A percentile compares a stretch with the other conserved stretches of the same genome.
These are phyloP conservation scores for Burhinus bistriatus DNA, from an alignment of 2,113 vertebrate species.

Conservation along the genomic window DNA sequence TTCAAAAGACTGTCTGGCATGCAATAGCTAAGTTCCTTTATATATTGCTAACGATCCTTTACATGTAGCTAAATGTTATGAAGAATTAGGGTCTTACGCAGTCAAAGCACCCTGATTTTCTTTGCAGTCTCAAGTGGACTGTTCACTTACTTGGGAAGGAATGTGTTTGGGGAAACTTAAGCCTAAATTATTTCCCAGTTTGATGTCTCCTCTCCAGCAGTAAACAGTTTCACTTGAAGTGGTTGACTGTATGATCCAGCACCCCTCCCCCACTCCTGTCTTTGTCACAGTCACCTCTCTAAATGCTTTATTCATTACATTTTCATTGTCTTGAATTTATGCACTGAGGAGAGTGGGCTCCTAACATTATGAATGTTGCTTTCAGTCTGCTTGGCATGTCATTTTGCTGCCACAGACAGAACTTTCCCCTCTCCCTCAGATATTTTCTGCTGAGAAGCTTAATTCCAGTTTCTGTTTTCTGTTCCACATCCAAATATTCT, in stretches of 20 bases:
- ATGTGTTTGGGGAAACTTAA: not conserved
- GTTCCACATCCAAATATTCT: not conserved
- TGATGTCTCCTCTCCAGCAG: not conserved
- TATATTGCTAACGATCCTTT: not conserved
- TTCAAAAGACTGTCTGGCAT: not conserved
- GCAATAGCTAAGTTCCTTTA: not conserved
- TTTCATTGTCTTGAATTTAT: conserved; percentile 51
- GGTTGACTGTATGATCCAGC: not conserved
- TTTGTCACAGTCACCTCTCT: conserved; percentile 44
- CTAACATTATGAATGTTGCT: not conserved
- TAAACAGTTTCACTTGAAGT: not conserved
- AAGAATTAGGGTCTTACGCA: not conserved
- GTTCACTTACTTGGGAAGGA: not conserved
- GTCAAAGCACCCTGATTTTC: not conserved
- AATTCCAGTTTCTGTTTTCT: conserved; percentile 6
- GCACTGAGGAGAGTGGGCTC: conserved; percentile 3
- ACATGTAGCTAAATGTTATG: not conserved
- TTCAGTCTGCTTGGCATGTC: conserved; percentile 10
- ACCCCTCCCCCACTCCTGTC: not conserved
- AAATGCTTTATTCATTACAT: conserved; percentile 31
- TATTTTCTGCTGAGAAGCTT: not conserved
- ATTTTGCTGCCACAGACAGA: not conserved
- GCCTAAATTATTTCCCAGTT: not conserved
- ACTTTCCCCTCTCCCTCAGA: not conserved
- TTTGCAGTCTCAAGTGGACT: not conserved